Base-by-base conservation (phyloP, 35 echinoderm and acorn worm genomes). In the Nesometra sesokonis region DNA sequence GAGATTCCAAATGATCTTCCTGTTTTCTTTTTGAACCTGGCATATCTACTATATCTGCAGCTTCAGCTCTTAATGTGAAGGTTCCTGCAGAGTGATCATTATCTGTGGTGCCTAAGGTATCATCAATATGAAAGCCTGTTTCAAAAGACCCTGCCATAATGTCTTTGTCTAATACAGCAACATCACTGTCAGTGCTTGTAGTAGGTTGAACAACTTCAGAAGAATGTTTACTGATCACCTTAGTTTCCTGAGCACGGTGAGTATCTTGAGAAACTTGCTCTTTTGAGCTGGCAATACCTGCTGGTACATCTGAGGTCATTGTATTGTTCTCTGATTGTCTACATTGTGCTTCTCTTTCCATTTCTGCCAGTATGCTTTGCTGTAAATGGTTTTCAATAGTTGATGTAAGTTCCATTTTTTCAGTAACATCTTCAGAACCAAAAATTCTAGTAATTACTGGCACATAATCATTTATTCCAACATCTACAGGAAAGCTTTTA, bases 381-480 rank as follows among this genome's bases (percentile, higher is more conserved):
- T 67, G 39, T 15, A 43, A 43, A 43, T 43, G 52, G 23, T 67
- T 67, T 3, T 67, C 9, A 67, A 9, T 27, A 27, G 11, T 67
- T 2, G 11, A 67, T 19, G 52, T 67, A 19, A 89, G 47, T 47
- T 89, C 88, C 88, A 89, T 89, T 21, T 77, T 77, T 27, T 47
- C 82, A 31, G 88, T 77, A 31, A 36, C 37, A 32, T 89, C 82
- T 37, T 39, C 76, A 78, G 37, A 23, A 23, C 27, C 29, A 79
- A 89, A 89, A 27, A 83, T 13, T 32, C 46, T 29, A 9, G 87
- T 89, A n/a, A n/a, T n/a, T n/a, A n/a, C n/a, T n/a, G n/a, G n/a
- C n/a, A n/a, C n/a, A n/a, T n/a, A n/a, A n/a, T n/a, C n/a, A n/a
- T n/a, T n/a, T n/a, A n/a, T n/a, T n/a, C n/a, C n/a, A n/a, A n/a